Conservation (phyloP, 2,888 invertebrate genomes). For the Sphaeridia pumilis region DNA sequence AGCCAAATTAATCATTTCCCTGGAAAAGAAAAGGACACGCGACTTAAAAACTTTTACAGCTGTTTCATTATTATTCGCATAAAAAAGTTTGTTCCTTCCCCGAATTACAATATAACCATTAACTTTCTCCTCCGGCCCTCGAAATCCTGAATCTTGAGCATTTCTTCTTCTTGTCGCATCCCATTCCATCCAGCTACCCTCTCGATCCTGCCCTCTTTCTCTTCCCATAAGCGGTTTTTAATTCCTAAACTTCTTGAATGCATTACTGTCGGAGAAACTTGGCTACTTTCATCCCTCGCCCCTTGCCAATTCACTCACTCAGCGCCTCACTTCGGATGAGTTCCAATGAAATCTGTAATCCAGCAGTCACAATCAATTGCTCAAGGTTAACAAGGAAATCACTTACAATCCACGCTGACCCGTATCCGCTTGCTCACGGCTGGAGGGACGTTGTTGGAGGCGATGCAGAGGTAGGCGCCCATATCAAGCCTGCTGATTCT, state of each 20-base stretch:
- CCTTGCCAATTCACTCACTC: neutral
- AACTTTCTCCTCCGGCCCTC: neutral
- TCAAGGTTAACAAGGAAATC: neutral
- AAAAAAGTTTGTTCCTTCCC: neutral
- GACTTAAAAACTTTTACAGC: constrained; percentile 3
- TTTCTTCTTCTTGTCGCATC: too few species aligned
- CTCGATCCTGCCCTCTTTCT: neutral
- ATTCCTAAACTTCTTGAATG: too few species aligned
- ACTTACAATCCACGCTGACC: constrained; percentile 90
- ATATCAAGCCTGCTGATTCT: constrained; percentile 77
- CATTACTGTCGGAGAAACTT: too few species aligned
- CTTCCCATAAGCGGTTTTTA: neutral
- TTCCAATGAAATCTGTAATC: neutral
- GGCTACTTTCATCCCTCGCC: neutral
- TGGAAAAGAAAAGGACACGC: constrained; percentile 1
- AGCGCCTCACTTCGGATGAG: neutral
- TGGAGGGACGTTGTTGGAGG: constrained; percentile 78
- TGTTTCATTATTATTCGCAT: neutral
- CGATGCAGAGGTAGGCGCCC: constrained; percentile 67
- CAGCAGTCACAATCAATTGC: neutral
- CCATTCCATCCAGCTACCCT: too few species aligned
- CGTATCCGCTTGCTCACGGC: constrained; percentile 82
- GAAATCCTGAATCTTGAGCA: too few species aligned
- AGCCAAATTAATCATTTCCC: neutral
- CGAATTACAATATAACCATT: too few species aligned